Evolutionary conservation across 2,888 invertebrate genomes (phyloP), one percentile per base, ranked within the genome.

Genomic region (Rhagophthalmus giganteus): DNA sequence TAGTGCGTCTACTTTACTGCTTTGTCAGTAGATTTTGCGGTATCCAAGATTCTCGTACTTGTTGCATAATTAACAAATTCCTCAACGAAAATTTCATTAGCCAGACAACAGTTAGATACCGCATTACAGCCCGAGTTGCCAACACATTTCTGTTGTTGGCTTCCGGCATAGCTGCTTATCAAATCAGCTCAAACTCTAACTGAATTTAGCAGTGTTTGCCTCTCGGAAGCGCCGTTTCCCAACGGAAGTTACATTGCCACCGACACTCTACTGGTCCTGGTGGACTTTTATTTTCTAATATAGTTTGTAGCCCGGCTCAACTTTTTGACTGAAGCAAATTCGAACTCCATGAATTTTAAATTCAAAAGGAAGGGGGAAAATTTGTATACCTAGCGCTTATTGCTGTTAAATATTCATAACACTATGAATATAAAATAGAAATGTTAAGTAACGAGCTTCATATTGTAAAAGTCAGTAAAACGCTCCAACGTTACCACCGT

Each of bases 151-250:
- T 57, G 58, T 54, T 51, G 57, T 57, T 53, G 42, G 56, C 60
- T 54, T 60, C 58, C 54, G 58, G 55, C 58, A 53, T 53, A 45
- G 48, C 59, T 50, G 51, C 58, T 61, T 59, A 61, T 61, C 59
- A 61, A 59, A 59, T 61, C 59, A 61, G 51, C 58, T 57, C 57
- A 57, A 58, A 61, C 61, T 61, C 57, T 59, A 59, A 61, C 56
- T 59, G 50, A 58, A 59, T 61, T 61, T 61, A 49, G 58, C 47
- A 37, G 45, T 57, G 55, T 59, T 59, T 59, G 59, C 59, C 47
- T 54, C 49, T 54, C 54, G 54, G 51, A 58, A 58, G 51, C 54
- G 47, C 47, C 52, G 51, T 50, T 56, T 48, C 56, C 50, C 28
- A 48, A 30, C 52, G 58, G 56, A 58, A 58, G 56, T 58, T 54